Evolutionary conservation across 2,797 vertebrate species (phyloP).

Genomic region (Acipenser oxyrinchus): DNA sequence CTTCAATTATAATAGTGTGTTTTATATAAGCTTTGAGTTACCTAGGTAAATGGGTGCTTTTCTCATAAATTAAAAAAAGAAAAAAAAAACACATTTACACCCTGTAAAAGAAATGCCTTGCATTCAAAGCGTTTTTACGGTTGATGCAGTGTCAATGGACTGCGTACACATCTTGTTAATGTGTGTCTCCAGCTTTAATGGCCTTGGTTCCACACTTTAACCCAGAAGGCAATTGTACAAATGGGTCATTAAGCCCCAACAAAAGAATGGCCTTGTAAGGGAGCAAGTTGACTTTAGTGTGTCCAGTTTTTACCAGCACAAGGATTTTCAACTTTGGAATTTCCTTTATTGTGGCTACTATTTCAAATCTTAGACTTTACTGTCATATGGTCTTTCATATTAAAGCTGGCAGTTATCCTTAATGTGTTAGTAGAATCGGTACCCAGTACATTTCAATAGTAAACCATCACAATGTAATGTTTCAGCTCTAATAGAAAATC

Average conservation of each 20-base stretch:
- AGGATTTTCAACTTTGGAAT: constrained; percentile 11
- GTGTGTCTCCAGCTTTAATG: constrained; percentile 18
- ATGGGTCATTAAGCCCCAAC: constrained; percentile 33
- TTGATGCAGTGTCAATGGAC: constrained; percentile 13
- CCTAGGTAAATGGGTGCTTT: neutral
- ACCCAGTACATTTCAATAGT: neutral
- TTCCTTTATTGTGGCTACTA: constrained; percentile 2
- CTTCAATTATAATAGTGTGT: too few species aligned
- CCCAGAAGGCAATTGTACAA: constrained; percentile 15
- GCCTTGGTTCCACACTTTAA: constrained; percentile 13
- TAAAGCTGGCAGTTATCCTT: neutral
- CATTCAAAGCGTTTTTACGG: constrained; percentile 25
- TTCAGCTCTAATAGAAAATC: too few species aligned
- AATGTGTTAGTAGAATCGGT: neutral
- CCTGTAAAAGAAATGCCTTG: constrained; percentile 18
- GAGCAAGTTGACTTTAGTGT: constrained; percentile 15
- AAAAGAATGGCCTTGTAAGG: constrained; percentile 12
- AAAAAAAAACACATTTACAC: constrained; percentile 11
- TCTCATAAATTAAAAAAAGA: constrained; percentile 1
- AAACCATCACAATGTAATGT: neutral
- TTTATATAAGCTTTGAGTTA: neutral
- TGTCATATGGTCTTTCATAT: constrained; percentile 7
- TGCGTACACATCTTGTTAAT: neutral
- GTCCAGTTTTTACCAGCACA: constrained; percentile 5
- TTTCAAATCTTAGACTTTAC: neutral